A percentile compares a stretch with the other conserved stretches of the same genome.
Evolutionary conservation across 2,888 invertebrate genomes (phyloP).

Genomic region (Amphipoea oculea): DNA sequence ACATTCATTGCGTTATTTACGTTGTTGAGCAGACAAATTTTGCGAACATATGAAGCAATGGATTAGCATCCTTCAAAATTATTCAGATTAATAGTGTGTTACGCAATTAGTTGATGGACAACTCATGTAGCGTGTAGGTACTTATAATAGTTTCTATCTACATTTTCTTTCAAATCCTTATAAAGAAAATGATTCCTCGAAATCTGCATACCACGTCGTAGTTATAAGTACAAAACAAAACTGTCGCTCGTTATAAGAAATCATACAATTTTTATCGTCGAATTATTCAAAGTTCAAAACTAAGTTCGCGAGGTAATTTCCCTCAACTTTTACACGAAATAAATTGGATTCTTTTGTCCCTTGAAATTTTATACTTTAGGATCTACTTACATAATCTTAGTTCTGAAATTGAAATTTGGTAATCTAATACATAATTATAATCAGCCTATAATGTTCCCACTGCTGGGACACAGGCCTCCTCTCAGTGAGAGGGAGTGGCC

Average conservation of each 20-base stretch:
- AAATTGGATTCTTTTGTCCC: conserved; percentile 57
- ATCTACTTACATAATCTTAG: conserved; percentile 33
- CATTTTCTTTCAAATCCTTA: background rate
- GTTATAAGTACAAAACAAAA: conserved; percentile 13
- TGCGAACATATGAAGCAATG: too few species aligned
- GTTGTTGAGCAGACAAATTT: too few species aligned
- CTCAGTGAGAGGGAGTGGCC: too few species aligned
- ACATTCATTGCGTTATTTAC: too few species aligned
- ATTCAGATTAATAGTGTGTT: too few species aligned
- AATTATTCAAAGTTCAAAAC: conserved; percentile 57
- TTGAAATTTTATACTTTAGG: conserved; percentile 33
- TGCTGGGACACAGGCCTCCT: too few species aligned
- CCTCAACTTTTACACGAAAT: conserved; percentile 58
- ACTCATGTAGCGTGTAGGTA: too few species aligned
- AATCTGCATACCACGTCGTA: background rate
- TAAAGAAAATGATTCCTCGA: background rate
- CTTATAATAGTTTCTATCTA: too few species aligned
- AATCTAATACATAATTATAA: background rate
- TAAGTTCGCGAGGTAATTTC: conserved; percentile 58
- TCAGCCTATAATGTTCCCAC: too few species aligned
- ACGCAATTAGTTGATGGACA: too few species aligned
- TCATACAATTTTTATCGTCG: conserved; percentile 60
- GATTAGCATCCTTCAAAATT: too few species aligned
- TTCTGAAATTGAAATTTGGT: conserved; percentile 21
- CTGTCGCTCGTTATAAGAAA: conserved; percentile 55